Conservation (phyloP, 2,888 invertebrate genomes). For the Pilophorus perplexus region DNA sequence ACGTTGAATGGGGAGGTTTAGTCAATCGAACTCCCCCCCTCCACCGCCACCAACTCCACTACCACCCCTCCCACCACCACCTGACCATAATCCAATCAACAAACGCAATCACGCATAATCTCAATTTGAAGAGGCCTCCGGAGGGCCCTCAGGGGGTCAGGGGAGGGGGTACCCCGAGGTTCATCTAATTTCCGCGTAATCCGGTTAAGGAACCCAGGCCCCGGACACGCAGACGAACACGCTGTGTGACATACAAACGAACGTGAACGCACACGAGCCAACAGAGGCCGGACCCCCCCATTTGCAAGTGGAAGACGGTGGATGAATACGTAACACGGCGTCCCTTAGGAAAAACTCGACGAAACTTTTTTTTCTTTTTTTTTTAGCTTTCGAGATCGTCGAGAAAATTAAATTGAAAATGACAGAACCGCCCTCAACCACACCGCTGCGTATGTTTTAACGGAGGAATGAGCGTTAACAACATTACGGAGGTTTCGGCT, state of each 20-base stretch:
- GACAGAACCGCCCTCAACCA: too few relatives aligned
- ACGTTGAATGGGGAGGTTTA: too few relatives aligned
- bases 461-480: too few relatives aligned
- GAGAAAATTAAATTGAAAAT: too few relatives aligned
- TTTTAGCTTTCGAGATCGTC: too few relatives aligned
- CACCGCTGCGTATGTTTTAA: too few relatives aligned
- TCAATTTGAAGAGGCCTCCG: conserved; percentile 34
- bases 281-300: background rate
- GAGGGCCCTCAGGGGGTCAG: conserved; percentile 9
- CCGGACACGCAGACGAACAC: too few relatives aligned
- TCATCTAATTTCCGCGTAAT: conserved; percentile 39
- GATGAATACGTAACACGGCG: conserved; percentile 20
- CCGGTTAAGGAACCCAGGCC: conserved; percentile 30
- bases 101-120: conserved; percentile 41
- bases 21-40: background rate
- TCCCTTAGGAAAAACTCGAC: too few relatives aligned
- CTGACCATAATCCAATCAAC: conserved; percentile 35
- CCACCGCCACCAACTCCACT: background rate
- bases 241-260: too few relatives aligned
- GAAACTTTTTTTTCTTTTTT: too few relatives aligned
- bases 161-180: conserved; percentile 1
- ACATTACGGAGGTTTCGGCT: too few relatives aligned
- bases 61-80: conserved; percentile 1
- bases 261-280: conserved; percentile 11
- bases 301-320: background rate